Base-by-base conservation (phyloP, 2,797 vertebrate genomes). In the Lacerta viridis region DNA sequence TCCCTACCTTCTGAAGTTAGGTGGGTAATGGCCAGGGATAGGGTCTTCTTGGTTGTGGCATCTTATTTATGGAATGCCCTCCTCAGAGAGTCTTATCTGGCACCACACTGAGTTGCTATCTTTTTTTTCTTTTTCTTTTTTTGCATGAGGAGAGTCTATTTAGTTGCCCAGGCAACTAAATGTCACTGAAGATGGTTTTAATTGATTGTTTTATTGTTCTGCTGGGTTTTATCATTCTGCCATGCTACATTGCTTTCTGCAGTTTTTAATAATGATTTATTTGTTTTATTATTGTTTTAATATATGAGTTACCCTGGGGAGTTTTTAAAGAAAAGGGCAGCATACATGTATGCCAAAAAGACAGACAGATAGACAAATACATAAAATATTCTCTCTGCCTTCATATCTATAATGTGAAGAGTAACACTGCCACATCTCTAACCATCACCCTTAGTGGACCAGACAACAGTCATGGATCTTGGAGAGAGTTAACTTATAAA, bases 341-440 rank as follows among this genome's bases (percentile, higher is more conserved):
- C 25, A 43, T 5, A 46, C 27, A 43, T 43, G 25, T 29, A 23
- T 77, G 41, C 8, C 75, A 77, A 29, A 29, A 4, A 77, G 41
- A 77, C 17, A 66, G 39, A 64, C 59, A 61, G 59, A 61, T 18
- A 61, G 59, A 61, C 59, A 61, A 61, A 61, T 64, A 18, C 69
- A 71, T 29, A 2, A 46, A 68, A n/a, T 55, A 33, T 36, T 83
- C 43, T 46, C 41, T 71, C 66, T 29, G 43, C 25, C 27, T 68
- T 46, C 84, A 80, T 39, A 88, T 15, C 87, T 36, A 55, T 90
- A 90, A 75, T 89, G 83, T 55, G 61, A 43, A 69, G 89, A 59
- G 41, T 87, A 0, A 41, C 25, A 66, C 68, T 90, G 76, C 69
- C 18, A 1, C 25, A 36, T 33, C 13, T 36, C 55, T 25, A 77